Conservation (phyloP, 2,888 invertebrate species). For the Eurytoma californica region DNA sequence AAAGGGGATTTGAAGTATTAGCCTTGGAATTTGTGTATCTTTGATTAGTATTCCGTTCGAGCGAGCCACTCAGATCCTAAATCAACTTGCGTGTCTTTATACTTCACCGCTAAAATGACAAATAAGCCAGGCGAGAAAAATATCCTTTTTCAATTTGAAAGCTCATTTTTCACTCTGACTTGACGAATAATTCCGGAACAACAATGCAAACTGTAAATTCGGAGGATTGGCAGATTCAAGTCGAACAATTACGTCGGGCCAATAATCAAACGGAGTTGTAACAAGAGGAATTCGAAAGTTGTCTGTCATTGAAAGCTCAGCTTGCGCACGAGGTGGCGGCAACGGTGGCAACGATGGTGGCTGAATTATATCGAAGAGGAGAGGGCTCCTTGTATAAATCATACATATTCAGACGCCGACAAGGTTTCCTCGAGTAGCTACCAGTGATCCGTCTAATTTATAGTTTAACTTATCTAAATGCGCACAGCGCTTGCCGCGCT, state of each 20-base stretch:
- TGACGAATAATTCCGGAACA: neutral
- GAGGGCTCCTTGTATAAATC: conserved; percentile 69
- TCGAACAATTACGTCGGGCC: neutral
- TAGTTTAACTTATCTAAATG: conserved; percentile 75
- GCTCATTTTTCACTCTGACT: neutral
- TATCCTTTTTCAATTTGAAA: neutral
- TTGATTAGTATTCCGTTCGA: conserved; percentile 75
- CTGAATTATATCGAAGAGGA: conserved; percentile 68
- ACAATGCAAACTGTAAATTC: neutral
- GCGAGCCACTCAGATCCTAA: conserved; percentile 71
- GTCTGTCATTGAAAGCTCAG: conserved; percentile 19
- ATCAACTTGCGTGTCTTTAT: conserved; percentile 69
- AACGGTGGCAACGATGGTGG: conserved; percentile 32
- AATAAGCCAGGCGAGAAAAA: conserved; percentile 1
- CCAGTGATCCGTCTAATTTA: conserved; percentile 74
- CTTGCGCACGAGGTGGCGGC: neutral
- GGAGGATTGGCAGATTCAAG: neutral
- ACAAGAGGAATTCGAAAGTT: conserved; percentile 41
- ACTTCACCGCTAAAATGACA: conserved; percentile 51
- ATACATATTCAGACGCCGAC: conserved; percentile 72
- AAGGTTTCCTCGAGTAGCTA: conserved; percentile 72
- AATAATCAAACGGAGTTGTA: conserved; percentile 1
- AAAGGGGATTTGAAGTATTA: conserved; percentile 75
- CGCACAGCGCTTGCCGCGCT: conserved; percentile 67
- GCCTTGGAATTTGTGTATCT: conserved; percentile 74